phyloP scores from a whole-genome alignment of 2,888 invertebrate species.

The Drosophila leonis region DNA sequence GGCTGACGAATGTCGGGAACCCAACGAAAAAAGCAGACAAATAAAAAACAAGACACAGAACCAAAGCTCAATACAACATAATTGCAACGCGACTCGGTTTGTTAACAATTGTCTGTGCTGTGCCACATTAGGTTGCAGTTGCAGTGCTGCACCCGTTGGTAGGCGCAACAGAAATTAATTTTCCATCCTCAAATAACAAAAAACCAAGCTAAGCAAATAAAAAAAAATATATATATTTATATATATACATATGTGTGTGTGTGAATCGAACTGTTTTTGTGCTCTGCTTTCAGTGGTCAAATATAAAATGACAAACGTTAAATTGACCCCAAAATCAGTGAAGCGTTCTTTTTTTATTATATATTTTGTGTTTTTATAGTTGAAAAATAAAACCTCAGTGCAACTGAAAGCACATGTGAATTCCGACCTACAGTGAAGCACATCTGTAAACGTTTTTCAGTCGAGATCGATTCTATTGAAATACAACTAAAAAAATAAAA shows the following conservation, averaged over 20 bases:
- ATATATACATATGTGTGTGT: no score
- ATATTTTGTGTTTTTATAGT: conserved; percentile 13
- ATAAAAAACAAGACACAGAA: conserved; percentile 9
- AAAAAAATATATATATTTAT: conserved; percentile 17
- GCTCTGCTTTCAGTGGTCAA: conserved; percentile 55
- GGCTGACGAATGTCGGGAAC: conserved; percentile 28
- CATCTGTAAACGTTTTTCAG: background rate
- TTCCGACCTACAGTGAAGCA: background rate
- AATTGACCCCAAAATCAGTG: conserved; percentile 79
- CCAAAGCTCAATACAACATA: conserved; percentile 66
- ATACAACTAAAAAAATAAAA: background rate
- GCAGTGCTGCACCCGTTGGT: conserved; percentile 62
- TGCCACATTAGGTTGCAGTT: conserved; percentile 33
- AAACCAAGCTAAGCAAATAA: conserved; percentile 6
- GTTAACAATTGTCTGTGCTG: conserved; percentile 48
- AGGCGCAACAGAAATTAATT: conserved; percentile 56
- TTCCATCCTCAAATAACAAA: conserved; percentile 33
- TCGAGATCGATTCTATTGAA: conserved; percentile 17
- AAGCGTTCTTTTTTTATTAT: conserved; percentile 59
- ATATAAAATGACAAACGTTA: conserved; percentile 67
- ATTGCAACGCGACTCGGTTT: conserved; percentile 55
- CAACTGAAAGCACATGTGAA: conserved; percentile 1
- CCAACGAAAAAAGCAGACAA: conserved; percentile 7
- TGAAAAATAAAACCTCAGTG: background rate
- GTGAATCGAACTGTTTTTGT: conserved; percentile 30